Conservation (phyloP, 2,113 vertebrate species). For the Urocitellus parryii region DNA sequence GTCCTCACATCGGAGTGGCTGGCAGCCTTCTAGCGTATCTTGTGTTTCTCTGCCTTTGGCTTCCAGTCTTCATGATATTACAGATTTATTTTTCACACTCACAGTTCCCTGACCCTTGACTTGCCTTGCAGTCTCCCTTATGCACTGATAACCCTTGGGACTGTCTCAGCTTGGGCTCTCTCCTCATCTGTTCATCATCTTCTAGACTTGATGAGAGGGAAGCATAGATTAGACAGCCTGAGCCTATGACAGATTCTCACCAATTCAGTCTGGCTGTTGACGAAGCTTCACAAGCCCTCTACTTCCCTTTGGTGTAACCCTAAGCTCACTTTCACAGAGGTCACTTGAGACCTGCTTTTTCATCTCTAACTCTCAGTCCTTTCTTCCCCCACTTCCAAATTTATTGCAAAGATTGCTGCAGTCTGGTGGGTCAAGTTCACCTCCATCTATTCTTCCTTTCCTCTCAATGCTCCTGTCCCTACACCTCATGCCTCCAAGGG, state of each 20-base stretch:
- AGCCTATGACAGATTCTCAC: neutral
- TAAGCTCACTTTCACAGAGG: neutral
- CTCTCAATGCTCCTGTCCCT: neutral
- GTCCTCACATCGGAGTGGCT: neutral
- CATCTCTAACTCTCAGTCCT: neutral
- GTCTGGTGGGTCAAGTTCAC: neutral
- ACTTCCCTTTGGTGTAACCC: neutral
- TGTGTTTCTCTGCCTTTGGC: neutral
- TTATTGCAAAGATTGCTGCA: neutral
- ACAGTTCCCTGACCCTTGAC: neutral
- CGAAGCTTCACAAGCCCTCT: neutral
- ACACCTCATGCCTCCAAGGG: neutral
- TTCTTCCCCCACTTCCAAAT: neutral
- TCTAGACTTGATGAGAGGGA: neutral
- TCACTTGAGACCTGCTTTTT: neutral
- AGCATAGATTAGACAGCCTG: neutral
- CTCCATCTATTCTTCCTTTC: neutral
- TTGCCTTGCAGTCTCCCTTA: neutral
- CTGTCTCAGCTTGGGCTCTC: neutral
- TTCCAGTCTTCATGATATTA: neutral
- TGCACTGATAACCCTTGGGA: neutral
- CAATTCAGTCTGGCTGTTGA: neutral
- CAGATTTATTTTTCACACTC: neutral
- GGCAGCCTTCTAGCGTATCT: neutral
- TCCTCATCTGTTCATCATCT: neutral